Evolutionary conservation across 2,888 invertebrate species (phyloP).

Genomic region (Orchesellides sinensis): DNA sequence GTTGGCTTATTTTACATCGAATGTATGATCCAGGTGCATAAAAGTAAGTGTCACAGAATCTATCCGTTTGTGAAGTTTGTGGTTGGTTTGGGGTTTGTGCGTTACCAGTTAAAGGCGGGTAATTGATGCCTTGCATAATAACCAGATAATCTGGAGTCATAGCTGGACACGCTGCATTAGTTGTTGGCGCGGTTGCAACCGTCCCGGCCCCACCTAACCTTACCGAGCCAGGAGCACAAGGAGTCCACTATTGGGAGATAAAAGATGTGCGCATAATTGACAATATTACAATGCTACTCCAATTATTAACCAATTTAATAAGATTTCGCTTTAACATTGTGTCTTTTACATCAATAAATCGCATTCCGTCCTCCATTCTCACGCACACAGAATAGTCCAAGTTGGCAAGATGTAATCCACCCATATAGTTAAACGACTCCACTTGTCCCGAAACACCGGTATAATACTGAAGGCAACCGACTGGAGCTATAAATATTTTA

Average conservation of each 20-base stretch:
- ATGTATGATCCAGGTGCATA: constrained; percentile 43
- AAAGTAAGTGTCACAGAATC: constrained; percentile 71
- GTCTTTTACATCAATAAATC: constrained; percentile 80
- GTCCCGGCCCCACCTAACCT: constrained; percentile 49
- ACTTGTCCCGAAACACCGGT: constrained; percentile 89
- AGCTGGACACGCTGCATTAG: constrained; percentile 10
- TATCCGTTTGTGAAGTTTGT: constrained; percentile 53
- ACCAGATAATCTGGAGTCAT: constrained; percentile 65
- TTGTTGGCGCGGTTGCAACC: not conserved
- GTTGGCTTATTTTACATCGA: constrained; percentile 63
- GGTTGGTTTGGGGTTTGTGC: not conserved
- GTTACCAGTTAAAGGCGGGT: constrained; percentile 46
- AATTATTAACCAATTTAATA: not conserved
- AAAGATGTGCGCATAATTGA: not conserved
- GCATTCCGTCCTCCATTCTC: constrained; percentile 86
- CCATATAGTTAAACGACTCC: constrained; percentile 87
- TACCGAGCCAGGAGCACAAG: constrained; percentile 63
- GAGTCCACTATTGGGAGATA: constrained; percentile 65
- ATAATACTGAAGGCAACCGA: constrained; percentile 87
- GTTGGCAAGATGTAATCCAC: constrained; percentile 85
- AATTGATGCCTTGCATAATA: constrained; percentile 69
- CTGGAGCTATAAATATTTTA: constrained; percentile 80
- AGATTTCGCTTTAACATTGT: no score
- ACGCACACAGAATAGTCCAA: constrained; percentile 93
- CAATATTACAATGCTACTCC: not conserved